A percentile compares a stretch with the other conserved stretches of the same genome.
Conservation (phyloP, 2,797 vertebrate species). For the Pristis pectinata region DNA sequence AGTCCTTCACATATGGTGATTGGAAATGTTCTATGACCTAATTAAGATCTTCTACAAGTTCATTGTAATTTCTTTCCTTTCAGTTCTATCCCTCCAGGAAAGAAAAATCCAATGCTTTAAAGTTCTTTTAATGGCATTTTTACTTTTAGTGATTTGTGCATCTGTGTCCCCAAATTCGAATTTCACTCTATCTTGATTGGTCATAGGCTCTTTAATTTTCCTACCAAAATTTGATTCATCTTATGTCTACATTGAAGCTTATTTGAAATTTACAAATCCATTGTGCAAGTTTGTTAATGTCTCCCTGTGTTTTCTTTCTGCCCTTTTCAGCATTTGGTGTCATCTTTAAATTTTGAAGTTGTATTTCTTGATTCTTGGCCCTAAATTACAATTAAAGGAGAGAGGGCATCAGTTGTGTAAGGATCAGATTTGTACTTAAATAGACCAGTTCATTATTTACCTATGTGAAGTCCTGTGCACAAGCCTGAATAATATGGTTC, state of each 20-base stretch:
- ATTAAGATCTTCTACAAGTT: neutral
- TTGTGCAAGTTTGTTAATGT: neutral
- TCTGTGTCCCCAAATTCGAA: neutral
- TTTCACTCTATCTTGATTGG: neutral
- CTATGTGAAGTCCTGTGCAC: neutral
- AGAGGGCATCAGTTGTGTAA: neutral
- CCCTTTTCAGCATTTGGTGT: neutral
- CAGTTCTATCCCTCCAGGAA: neutral
- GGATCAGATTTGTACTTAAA: neutral
- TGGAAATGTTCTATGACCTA: neutral
- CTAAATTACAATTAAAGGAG: neutral
- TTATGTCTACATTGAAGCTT: neutral
- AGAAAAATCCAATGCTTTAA: neutral
- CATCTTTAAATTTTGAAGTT: neutral
- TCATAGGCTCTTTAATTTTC: neutral
- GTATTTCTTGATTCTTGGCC: neutral
- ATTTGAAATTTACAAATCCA: neutral
- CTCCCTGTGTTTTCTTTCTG: neutral
- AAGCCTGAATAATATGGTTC: neutral
- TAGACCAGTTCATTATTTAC: neutral
- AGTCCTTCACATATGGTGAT: neutral
- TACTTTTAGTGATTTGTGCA: neutral
- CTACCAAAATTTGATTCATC: neutral
- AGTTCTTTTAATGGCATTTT: neutral
- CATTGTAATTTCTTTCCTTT: neutral